Evolutionary conservation across 2,888 invertebrate species (phyloP), one percentile per base, ranked within the genome.

Genomic region (Metalampra italica): DNA sequence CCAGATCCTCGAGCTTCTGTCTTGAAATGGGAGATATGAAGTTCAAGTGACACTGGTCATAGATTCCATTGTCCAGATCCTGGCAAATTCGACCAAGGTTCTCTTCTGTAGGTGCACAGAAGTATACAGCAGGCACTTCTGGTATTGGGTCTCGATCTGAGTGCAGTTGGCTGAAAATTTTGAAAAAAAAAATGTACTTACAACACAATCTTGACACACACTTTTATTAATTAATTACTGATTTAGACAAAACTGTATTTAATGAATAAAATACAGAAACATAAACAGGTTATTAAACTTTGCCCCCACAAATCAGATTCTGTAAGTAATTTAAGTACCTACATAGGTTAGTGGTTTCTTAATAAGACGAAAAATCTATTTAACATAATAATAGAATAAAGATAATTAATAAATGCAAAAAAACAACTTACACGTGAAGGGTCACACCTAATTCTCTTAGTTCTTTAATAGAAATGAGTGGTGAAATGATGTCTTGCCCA

Each of bases 401-500:
- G 22, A 5, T 22, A 22, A 22, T 22, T 22, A 22, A 22, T 22
- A 22, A 22, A 22, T 22, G 22, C 5, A 51, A 12, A 30, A 30
- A 45, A 36, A 15, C 32, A 41, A 91, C 94, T 92, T 91, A 98
- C 97, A 99, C 94, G 91, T 99, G 98, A 53, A 99, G 91, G 36
- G 99, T 99, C 39, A 99, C 97, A 55, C 99, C 99, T 69, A 97
- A 89, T 78, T 99, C 98, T 64, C 99, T 86, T 3, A 99, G 90
- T 72, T 99, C 98, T 80, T 98, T 98, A 13, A 99, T 95, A 14
- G 98, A 96, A 71, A 99, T 92, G 46, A 99, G 85, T 0, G 99
- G 99, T 11, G 99, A 98, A 66, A 99, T 98, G 45, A 99, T 98
- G 77, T 99, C 99, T 87, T 99, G 99, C 3, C 99, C 99, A 61